Conservation (phyloP, 2,113 vertebrate genomes). For the Calonectris borealis region DNA sequence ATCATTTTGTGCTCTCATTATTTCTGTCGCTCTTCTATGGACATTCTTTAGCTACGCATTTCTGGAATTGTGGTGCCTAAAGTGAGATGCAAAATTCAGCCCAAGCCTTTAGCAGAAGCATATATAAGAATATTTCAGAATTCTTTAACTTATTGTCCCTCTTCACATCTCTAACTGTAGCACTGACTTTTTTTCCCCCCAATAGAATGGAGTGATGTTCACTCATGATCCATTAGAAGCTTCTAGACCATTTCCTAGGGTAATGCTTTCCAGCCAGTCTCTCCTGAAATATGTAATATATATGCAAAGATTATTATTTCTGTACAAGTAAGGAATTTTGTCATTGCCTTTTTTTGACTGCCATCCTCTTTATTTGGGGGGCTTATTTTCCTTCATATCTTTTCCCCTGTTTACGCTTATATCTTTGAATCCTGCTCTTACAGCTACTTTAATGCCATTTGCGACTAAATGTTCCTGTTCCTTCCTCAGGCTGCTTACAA, state of each 20-base stretch:
- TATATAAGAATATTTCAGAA: not conserved
- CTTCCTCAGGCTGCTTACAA: not conserved
- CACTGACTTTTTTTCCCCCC: not conserved
- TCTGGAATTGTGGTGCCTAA: not conserved
- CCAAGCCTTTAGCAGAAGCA: not conserved
- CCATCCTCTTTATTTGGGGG: not conserved
- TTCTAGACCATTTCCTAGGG: not conserved
- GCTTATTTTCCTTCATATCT: not conserved
- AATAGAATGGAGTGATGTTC: not conserved
- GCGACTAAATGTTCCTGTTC: not conserved
- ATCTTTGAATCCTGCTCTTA: not conserved
- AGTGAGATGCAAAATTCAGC: not conserved
- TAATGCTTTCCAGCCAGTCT: not conserved
- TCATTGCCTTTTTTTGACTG: not conserved
- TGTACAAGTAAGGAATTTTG: not conserved
- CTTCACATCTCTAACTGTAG: not conserved
- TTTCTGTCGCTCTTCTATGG: not conserved
- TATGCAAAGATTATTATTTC: not conserved
- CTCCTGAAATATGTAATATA: not conserved
- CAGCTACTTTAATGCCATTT: not conserved
- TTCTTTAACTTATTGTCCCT: not conserved
- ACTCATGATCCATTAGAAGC: not conserved
- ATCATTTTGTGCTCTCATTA: accelerated
- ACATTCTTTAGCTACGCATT: not conserved
- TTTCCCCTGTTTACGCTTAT: not conserved